Percentiles rank a stretch among this genome's conserved stretches.
phyloP scores from a whole-genome alignment of 2,888 invertebrate genomes.

The Latheticus oryzae region DNA sequence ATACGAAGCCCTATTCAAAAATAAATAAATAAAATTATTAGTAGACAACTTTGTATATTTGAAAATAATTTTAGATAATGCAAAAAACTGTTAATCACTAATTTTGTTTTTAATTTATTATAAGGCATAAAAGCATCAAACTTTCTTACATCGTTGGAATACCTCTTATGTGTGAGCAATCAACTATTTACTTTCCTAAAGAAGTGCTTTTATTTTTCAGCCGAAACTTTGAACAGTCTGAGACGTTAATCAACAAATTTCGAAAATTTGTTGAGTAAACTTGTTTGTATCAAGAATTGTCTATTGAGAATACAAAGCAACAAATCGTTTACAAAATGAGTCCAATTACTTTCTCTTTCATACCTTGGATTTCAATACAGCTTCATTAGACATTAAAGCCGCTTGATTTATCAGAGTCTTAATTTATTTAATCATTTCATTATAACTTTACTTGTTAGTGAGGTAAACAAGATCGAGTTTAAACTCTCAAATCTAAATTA shows the following conservation, averaged over 20 bases:
- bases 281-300: constrained; percentile 5
- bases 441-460: constrained; percentile 14
- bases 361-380: constrained; percentile 1
- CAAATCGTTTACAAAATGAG: constrained; percentile 2
- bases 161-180: constrained; percentile 11
- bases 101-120: too few species aligned
- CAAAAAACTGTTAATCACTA: too few species aligned
- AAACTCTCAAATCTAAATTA: neutral
- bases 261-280: constrained; percentile 4
- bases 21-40: too few species aligned
- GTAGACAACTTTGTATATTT: too few species aligned
- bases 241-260: neutral
- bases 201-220: neutral
- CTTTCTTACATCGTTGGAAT: too few species aligned
- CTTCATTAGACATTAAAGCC: constrained; percentile 17
- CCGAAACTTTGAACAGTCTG: too few species aligned
- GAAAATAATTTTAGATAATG: too few species aligned
- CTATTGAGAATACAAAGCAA: constrained; percentile 6
- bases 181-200: constrained; percentile 1
- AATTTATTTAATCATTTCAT: constrained; percentile 16
- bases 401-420: constrained; percentile 7
- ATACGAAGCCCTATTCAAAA: too few species aligned
- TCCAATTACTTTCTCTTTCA: constrained; percentile 7
- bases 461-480: neutral
- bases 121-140: too few species aligned